These are phyloP conservation scores for Xestia ashworthii DNA, from an alignment of 2,888 invertebrate species.

Conservation along the genomic window DNA sequence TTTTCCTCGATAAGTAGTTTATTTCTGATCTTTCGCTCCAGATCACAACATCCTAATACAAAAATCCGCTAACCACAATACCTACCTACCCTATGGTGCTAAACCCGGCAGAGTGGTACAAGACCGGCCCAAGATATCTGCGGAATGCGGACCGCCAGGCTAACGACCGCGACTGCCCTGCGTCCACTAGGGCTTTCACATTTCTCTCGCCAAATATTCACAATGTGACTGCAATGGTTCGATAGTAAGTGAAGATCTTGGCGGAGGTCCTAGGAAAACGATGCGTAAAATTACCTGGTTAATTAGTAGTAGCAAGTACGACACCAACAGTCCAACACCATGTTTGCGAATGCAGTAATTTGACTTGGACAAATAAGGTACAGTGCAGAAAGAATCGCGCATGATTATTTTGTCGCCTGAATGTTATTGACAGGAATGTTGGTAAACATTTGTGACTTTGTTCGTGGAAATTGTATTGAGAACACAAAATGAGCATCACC, in stretches of 20 bases:
- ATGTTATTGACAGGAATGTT: not conserved
- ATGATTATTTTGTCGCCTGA: not conserved
- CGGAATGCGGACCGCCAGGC: conserved; percentile 64
- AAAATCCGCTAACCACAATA: conserved; percentile 40
- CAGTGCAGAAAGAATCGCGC: too few species aligned
- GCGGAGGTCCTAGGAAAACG: not conserved
- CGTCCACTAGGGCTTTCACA: conserved; percentile 69
- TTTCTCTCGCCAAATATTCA: conserved; percentile 62
- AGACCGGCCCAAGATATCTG: conserved; percentile 52
- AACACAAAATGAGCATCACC: too few species aligned
- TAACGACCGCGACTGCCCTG: conserved; percentile 69
- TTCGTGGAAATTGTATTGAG: not conserved
- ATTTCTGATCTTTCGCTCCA: conserved; percentile 8
- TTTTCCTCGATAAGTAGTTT: not conserved
- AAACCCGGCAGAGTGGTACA: conserved; percentile 48
- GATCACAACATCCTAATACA: conserved; percentile 40
- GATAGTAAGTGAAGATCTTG: conserved; percentile 13
- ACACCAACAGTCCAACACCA: not conserved
- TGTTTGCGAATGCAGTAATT: not conserved
- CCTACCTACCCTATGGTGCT: conserved; percentile 35
- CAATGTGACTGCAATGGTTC: conserved; percentile 10
- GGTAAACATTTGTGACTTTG: not conserved
- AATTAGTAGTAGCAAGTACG: not conserved
- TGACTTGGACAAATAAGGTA: not conserved
- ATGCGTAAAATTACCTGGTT: not conserved